phyloP scores from a whole-genome alignment of 2,888 invertebrate species.

The Sesia bembeciformis region DNA sequence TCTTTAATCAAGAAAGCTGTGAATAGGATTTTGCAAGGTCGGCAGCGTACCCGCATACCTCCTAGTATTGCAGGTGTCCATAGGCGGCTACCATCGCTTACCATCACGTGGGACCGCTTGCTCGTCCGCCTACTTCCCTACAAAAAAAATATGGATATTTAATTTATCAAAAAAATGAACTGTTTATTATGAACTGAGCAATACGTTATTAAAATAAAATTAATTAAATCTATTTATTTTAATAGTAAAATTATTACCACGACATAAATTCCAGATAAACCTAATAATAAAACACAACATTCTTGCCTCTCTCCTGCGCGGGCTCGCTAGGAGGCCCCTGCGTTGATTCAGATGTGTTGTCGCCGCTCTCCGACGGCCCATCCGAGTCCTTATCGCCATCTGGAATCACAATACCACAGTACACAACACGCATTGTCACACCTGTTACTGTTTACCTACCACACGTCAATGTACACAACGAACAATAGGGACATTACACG shows the following conservation, averaged over 20 bases:
- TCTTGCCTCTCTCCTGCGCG: slow-evolving; percentile 65
- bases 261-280: background rate
- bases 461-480: slow-evolving; percentile 14
- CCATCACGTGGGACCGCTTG: too few relatives aligned
- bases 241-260: too few relatives aligned
- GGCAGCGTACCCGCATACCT: too few relatives aligned
- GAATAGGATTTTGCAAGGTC: too few relatives aligned
- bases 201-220: too few relatives aligned
- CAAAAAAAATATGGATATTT: too few relatives aligned
- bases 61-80: too few relatives aligned
- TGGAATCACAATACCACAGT: slow-evolving; percentile 30
- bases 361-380: slow-evolving; percentile 68
- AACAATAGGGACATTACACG: background rate
- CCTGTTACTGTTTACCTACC: slow-evolving; percentile 21
- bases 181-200: too few relatives aligned
- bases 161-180: too few relatives aligned
- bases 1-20: too few relatives aligned
- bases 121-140: too few relatives aligned
- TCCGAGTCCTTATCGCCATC: slow-evolving; percentile 73
- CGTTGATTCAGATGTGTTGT: slow-evolving; percentile 65
- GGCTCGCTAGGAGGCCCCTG: slow-evolving; percentile 60
- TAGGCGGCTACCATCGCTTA: too few relatives aligned
- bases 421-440: slow-evolving; percentile 7
- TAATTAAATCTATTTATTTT: background rate
- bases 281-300: background rate